Conservation (phyloP, 2,888 invertebrate species). For the Zelleria hepariella region DNA sequence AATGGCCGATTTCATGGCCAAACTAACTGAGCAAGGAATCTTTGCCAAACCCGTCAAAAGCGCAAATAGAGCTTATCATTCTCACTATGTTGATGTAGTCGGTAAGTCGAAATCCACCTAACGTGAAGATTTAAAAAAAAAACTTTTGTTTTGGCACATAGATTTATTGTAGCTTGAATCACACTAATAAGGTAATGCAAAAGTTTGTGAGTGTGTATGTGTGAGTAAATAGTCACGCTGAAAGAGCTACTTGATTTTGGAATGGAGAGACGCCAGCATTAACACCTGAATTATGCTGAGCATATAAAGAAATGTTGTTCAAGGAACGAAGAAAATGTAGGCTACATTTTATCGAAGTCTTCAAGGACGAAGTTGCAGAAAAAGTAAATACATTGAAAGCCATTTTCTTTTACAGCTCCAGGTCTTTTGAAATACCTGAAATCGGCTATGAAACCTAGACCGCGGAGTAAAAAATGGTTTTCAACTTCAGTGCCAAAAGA, state of each 20-base stretch:
- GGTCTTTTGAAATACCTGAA: constrained; percentile 70
- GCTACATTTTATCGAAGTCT: no score
- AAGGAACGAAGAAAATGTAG: no score
- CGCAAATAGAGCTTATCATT: constrained; percentile 87
- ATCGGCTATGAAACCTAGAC: constrained; percentile 75
- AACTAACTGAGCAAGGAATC: constrained; percentile 26
- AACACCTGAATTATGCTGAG: no score
- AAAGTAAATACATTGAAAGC: no score
- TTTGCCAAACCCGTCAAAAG: constrained; percentile 25
- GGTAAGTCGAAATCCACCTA: constrained; percentile 16
- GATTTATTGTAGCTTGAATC: no score
- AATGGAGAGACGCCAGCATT: no score
- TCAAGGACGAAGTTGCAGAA: no score
- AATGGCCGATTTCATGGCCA: constrained; percentile 61
- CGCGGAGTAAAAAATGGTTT: constrained; percentile 82
- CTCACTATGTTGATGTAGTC: constrained; percentile 77
- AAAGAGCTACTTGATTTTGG: neutral
- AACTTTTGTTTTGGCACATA: no score
- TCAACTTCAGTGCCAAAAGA: constrained; percentile 82
- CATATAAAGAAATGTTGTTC: no score
- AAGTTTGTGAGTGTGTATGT: neutral
- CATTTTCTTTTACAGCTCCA: constrained; percentile 28
- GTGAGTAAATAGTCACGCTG: neutral
- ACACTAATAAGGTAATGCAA: neutral
- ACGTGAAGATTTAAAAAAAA: no score